Conservation (phyloP, 1,140 invertebrate genomes). For the Cryptotermes secundus region DNA sequence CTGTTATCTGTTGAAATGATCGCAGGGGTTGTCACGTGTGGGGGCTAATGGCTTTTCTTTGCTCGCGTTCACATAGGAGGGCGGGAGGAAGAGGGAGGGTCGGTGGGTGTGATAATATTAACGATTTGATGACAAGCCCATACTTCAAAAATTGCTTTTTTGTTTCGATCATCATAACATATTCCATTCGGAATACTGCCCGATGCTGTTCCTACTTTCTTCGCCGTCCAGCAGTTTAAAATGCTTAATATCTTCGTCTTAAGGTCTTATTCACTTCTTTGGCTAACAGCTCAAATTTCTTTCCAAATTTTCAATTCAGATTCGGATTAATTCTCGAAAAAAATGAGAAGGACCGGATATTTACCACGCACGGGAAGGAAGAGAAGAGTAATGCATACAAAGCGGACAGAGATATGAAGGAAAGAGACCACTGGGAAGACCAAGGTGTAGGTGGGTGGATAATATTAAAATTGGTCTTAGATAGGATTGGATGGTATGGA, state of each 20-base stretch:
- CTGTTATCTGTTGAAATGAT: constrained; percentile 29
- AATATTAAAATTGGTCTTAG: too few relatives aligned
- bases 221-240: background rate
- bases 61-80: background rate
- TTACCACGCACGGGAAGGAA: too few relatives aligned
- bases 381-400: too few relatives aligned
- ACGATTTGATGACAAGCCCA: background rate
- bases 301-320: too few relatives aligned
- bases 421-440: too few relatives aligned
- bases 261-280: too few relatives aligned
- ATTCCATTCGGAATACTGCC: background rate
- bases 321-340: too few relatives aligned
- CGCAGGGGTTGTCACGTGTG: constrained; percentile 26
- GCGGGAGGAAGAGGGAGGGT: background rate
- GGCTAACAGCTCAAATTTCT: too few relatives aligned
- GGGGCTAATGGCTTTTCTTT: constrained; percentile 30
- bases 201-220: background rate
- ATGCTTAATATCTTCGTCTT: background rate
- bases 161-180: background rate
- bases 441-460: too few relatives aligned
- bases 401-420: too few relatives aligned
- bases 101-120: background rate
- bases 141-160: background rate
- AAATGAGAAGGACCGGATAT: too few relatives aligned
- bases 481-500: too few relatives aligned